phyloP scores from a whole-genome alignment of 1,140 invertebrate species.

The Pseudomyrmex dendroicus region DNA sequence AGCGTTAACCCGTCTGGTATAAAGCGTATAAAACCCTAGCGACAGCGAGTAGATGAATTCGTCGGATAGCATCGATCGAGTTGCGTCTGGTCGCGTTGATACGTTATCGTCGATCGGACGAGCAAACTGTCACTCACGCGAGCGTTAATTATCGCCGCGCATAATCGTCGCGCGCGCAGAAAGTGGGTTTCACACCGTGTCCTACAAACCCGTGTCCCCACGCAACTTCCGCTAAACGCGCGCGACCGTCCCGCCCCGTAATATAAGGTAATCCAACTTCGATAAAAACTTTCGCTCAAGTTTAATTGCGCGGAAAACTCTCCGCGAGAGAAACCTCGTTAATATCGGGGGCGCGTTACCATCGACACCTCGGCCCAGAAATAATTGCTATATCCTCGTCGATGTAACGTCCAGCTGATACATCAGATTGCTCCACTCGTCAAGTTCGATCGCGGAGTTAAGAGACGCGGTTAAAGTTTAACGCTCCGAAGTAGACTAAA shows the following conservation, averaged over 20 bases:
- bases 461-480: slow-evolving; percentile 15
- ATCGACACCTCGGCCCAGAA: background rate
- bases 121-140: slow-evolving; percentile 30
- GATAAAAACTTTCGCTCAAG: slow-evolving; percentile 62
- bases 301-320: slow-evolving; percentile 56
- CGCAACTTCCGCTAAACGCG: slow-evolving; percentile 29
- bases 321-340: background rate
- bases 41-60: slow-evolving; percentile 39
- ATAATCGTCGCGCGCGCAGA: slow-evolving; percentile 35
- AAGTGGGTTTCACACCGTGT: slow-evolving; percentile 39
- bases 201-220: slow-evolving; percentile 31
- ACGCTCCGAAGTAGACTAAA: slow-evolving; percentile 19
- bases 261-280: slow-evolving; percentile 65
- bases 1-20: slow-evolving; percentile 54
- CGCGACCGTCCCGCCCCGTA: background rate
- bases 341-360: slow-evolving; percentile 37
- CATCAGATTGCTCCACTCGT: background rate
- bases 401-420: background rate
- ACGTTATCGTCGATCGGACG: slow-evolving; percentile 48
- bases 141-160: slow-evolving; percentile 44
- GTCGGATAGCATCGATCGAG: slow-evolving; percentile 58
- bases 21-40: slow-evolving; percentile 20
- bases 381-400: slow-evolving; percentile 16
- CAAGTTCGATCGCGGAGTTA: slow-evolving; percentile 5
- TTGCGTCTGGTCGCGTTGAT: slow-evolving; percentile 42